Evolutionary conservation across 2,888 invertebrate species (phyloP).

Genomic region (Prosopocoilus inquinatus): DNA sequence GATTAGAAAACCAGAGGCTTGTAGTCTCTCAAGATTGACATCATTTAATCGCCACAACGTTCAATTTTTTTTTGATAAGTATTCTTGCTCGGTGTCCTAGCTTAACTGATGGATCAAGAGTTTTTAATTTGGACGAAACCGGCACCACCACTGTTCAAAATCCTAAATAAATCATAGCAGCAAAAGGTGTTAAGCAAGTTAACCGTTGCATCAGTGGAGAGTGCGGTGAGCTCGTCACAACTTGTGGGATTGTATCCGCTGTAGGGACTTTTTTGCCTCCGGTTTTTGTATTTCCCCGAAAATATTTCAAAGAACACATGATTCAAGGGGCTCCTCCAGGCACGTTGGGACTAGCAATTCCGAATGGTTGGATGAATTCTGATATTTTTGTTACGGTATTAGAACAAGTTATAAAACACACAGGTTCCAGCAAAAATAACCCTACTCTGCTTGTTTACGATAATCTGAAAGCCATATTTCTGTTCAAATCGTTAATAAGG

Average conservation of each 20-base stretch:
- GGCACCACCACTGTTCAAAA: constrained; percentile 14
- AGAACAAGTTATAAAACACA: too few relatives aligned
- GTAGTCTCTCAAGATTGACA: constrained; percentile 7
- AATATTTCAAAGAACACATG: too few relatives aligned
- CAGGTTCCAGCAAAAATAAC: constrained; percentile 36
- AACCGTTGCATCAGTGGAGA: constrained; percentile 6
- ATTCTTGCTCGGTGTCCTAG: not conserved
- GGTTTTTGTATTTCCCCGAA: too few relatives aligned
- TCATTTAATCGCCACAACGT: constrained; percentile 8
- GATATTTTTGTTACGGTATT: too few relatives aligned
- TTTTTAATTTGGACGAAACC: constrained; percentile 19
- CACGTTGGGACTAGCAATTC: too few relatives aligned
- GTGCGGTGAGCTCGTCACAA: constrained; percentile 33
- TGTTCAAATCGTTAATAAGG: constrained; percentile 32
- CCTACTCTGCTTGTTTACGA: constrained; percentile 37
- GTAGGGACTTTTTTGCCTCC: constrained; percentile 36
- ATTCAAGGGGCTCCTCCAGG: too few relatives aligned
- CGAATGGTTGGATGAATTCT: too few relatives aligned
- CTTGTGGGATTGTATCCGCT: constrained; percentile 37
- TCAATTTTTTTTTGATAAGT: constrained; percentile 16
- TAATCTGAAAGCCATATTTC: constrained; percentile 41
- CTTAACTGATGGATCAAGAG: not conserved
- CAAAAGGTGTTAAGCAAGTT: constrained; percentile 9
- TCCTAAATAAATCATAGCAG: constrained; percentile 5
- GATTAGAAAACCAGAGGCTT: constrained; percentile 16